Conservation (phyloP, 2,113 vertebrate genomes). For the Myrmophylax atrothorax region DNA sequence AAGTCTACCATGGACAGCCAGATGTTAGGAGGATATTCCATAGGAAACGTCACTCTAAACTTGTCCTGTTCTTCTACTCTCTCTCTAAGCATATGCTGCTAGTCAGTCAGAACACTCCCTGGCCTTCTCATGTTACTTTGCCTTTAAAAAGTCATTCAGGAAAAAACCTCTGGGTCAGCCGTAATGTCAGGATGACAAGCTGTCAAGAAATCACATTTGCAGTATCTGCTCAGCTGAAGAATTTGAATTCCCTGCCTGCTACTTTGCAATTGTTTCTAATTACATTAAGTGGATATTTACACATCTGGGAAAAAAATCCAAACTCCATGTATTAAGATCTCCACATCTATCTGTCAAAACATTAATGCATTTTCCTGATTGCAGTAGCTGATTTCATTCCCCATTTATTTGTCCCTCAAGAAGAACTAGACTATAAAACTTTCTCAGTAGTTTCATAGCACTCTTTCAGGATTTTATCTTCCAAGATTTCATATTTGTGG, state of each 20-base stretch:
- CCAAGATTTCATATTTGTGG: neutral
- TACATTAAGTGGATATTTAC: conserved; percentile 30
- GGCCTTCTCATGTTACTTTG: neutral
- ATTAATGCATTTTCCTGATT: conserved; percentile 5
- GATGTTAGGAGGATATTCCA: neutral
- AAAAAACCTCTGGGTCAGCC: conserved; percentile 20
- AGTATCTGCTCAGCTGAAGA: neutral
- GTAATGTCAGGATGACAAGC: neutral
- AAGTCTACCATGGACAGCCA: neutral
- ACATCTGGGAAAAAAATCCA: neutral
- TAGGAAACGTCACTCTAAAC: neutral
- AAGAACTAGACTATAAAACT: conserved; percentile 22
- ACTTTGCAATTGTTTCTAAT: conserved; percentile 45
- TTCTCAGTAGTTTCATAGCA: neutral
- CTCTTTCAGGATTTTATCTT: conserved; percentile 4
- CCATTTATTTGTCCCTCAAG: conserved; percentile 37
- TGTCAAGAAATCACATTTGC: conserved; percentile 11
- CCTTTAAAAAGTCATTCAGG: neutral
- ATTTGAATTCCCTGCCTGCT: conserved; percentile 9
- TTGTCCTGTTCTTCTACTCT: neutral
- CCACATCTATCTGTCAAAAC: conserved; percentile 21
- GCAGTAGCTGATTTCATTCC: neutral
- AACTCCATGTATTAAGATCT: neutral
- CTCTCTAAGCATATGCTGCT: neutral
- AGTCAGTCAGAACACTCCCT: neutral